Conservation (phyloP, 1,140 invertebrate genomes). For the Muscidifurax raptorellus region DNA sequence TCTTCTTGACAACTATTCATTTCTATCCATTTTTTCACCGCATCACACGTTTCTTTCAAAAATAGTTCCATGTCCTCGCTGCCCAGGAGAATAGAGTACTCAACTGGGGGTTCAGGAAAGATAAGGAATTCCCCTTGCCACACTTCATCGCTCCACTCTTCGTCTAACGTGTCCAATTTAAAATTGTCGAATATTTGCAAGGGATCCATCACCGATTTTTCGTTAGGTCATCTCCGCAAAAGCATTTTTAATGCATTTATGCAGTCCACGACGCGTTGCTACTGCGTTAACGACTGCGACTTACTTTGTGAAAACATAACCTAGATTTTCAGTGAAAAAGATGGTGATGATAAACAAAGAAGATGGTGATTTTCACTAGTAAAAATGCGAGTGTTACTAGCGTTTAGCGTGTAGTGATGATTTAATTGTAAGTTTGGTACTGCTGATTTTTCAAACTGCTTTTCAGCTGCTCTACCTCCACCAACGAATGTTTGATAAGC, state of each 20-base stretch:
- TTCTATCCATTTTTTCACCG: conserved; percentile 64
- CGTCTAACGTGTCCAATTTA: conserved; percentile 67
- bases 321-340: conserved; percentile 47
- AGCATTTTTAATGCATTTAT: conserved; percentile 27
- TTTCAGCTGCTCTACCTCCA: too few species aligned
- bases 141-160: conserved; percentile 74
- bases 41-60: conserved; percentile 62
- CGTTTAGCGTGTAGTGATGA: background rate
- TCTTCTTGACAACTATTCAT: conserved; percentile 53
- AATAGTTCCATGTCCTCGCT: conserved; percentile 66
- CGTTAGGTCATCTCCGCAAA: conserved; percentile 43
- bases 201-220: conserved; percentile 63
- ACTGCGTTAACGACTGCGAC: too few species aligned
- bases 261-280: background rate
- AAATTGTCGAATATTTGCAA: conserved; percentile 66
- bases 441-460: conserved; percentile 23
- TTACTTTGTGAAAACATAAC: conserved; percentile 62
- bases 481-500: too few species aligned
- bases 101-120: conserved; percentile 71
- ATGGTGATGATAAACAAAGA: conserved; percentile 48
- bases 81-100: conserved; percentile 70
- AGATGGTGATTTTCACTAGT: conserved; percentile 42
- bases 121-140: conserved; percentile 75
- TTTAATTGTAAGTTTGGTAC: conserved; percentile 18
- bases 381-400: background rate